Base-by-base conservation (phyloP, 2,113 vertebrate species). In the Hippocampus abdominalis region DNA sequence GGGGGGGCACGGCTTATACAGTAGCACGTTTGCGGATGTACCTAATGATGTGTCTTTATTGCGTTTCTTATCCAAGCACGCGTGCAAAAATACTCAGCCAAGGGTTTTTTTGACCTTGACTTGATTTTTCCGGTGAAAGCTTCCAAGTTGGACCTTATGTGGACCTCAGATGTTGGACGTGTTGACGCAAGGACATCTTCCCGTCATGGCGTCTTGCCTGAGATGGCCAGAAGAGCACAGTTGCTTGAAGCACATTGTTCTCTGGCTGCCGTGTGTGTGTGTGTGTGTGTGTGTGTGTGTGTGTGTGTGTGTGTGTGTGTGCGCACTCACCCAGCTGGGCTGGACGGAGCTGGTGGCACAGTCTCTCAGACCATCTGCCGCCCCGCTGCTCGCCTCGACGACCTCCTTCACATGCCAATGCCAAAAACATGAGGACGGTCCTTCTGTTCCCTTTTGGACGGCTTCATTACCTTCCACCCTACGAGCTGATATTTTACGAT, bases 371-470 rank as follows among this genome's bases (percentile, higher is more conserved):
- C 85, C 89, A 88, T 90, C 86, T 89, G 89, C 72, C 5, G 72
- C 68, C 68, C 56, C 65, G 4, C 32, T 79, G 82, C 87, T 85
- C 79, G 75, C 74, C 69, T 82, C 73, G 76, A 84, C 81, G 44
- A 65, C 77, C 74, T 83, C 72, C 69, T 85, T 87, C 79, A 83
- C 75, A 83, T 65, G 73, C 32, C 76, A 75, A 73, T 72, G 82
- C 86, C 85, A 88, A 83, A 87, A 90, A 84, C 86, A 84, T 83
- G 79, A 75, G 75, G 67, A 79, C 78, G 69, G 80, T 86, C 74
- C 78, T 75, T 81, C 73, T 49, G 73, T 77, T 69, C 60, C 56
- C 80, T 76, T 73, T 75, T 56, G 76, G 74, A 84, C 71, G n/a
- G 39, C 44, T 72, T 75, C 66, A 81, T 60, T 32, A 59, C 56